Evolutionary conservation across 2,888 invertebrate genomes (phyloP), one percentile per base, ranked within the genome.

Genomic region (Lamproptera curius): DNA sequence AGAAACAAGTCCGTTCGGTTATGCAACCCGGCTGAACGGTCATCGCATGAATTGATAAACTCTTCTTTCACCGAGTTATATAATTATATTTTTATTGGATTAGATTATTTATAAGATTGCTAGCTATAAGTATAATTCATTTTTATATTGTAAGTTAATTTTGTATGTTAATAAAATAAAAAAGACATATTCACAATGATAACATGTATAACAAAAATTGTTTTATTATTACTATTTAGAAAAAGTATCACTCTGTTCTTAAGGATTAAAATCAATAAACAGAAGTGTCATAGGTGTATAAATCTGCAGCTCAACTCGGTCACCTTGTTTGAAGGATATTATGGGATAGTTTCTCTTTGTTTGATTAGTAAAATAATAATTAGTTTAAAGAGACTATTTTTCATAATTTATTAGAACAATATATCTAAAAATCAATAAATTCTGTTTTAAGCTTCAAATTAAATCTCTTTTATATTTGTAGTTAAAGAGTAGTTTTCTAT

Each of bases 41-140:
- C 62, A 52, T 52, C 34, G 39, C 14, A 46, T 51, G 38, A 55
- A 61, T 59, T 51, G 52, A 61, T 63, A 56, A 54, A 61, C 55
- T 54, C 45, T 54, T 34, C 40, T 35, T 42, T 43, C 42, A 40
- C 45, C 50, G 8, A 16, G 17, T 31, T 31, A 31, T 11, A 31
- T 31, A 31, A 31, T 31, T 31, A 11, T 31, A 31, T 31, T 31
- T 31, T 11, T 31, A 31, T 31, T n/a, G 31, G 31, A 31, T 31
- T 13, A 31, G n/a, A 11, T 28, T 31, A 31, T 31, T 31, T 11
- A 31, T n/a, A n/a, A 31, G 31, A 31, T 31, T 31, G n/a, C n/a
- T n/a, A n/a, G n/a, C n/a, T n/a, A n/a, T n/a, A n/a, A n/a, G n/a
- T n/a, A n/a, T n/a, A n/a, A n/a, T n/a, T n/a, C n/a, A n/a, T n/a